Conservation (phyloP, 2,113 vertebrate genomes). For the Salvator merianae region DNA sequence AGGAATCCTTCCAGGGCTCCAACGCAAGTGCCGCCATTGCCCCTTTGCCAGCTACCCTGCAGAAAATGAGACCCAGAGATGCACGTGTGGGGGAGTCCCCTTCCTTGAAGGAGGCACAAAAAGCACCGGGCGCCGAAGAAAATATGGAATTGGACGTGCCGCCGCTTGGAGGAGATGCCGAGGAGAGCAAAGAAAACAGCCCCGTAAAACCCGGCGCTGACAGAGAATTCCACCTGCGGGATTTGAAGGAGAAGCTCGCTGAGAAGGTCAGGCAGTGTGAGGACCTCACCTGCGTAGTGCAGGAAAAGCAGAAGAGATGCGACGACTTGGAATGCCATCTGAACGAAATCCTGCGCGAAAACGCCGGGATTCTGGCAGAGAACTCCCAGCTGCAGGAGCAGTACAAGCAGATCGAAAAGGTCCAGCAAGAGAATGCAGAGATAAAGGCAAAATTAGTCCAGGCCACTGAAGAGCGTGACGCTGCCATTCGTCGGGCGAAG, state of each 20-base stretch:
- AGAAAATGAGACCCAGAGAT: neutral
- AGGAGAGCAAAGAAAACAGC: neutral
- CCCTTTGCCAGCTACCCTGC: neutral
- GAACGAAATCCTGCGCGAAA: slow-evolving; percentile 70
- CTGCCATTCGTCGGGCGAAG: slow-evolving; percentile 77
- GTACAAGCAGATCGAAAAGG: slow-evolving; percentile 75
- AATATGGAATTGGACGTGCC: no score
- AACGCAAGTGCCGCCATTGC: neutral
- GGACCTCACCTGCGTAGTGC: slow-evolving; percentile 78
- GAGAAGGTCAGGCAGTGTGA: slow-evolving; percentile 83
- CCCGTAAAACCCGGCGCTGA: neutral
- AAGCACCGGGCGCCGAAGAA: neutral
- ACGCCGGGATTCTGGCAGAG: slow-evolving; percentile 80
- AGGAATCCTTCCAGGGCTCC: slow-evolving; percentile 24
- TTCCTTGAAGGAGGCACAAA: neutral
- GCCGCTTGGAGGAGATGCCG: neutral
- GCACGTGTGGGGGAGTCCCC: neutral
- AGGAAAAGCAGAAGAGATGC: slow-evolving; percentile 76
- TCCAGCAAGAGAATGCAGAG: slow-evolving; percentile 78
- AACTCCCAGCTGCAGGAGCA: slow-evolving; percentile 79
- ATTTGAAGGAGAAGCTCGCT: slow-evolving; percentile 75
- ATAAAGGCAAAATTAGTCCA: slow-evolving; percentile 76
- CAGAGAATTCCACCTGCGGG: slow-evolving; percentile 15
- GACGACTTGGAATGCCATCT: slow-evolving; percentile 75
- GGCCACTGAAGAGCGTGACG: slow-evolving; percentile 74